These are phyloP conservation scores for Oncorhynchus masou DNA, from an alignment of 2,113 vertebrate species.

Conservation along the genomic window DNA sequence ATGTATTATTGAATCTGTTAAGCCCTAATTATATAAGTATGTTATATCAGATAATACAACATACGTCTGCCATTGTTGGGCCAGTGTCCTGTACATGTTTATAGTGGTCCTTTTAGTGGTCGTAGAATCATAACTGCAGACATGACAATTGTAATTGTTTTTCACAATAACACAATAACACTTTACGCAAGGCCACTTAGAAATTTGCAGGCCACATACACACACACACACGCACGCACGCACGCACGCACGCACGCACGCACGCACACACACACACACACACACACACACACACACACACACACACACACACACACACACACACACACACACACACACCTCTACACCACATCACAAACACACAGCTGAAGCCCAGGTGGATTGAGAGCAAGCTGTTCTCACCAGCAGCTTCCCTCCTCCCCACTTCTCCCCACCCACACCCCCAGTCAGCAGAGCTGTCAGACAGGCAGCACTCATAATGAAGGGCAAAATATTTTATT, in stretches of 20 bases:
- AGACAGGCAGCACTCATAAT: constrained; percentile 93
- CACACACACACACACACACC: not conserved
- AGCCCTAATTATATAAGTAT: too few species aligned
- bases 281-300: constrained; percentile 12
- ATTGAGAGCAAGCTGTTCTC: constrained; percentile 96
- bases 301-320: not conserved
- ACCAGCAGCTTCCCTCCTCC: constrained; percentile 73
- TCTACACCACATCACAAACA: constrained; percentile 59
- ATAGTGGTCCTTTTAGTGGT: too few species aligned
- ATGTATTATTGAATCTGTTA: too few species aligned
- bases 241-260: constrained; percentile 13
- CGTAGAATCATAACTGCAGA: too few species aligned
- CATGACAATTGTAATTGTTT: too few species aligned
- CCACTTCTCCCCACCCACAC: constrained; percentile 77
- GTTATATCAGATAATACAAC: too few species aligned
- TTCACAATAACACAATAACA: too few species aligned
- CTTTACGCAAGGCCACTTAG: too few species aligned
- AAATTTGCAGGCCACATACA: not conserved
- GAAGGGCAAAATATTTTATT: constrained; percentile 99
- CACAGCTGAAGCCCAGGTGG: constrained; percentile 87
- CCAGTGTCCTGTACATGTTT: too few species aligned
- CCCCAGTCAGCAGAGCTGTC: constrained; percentile 93
- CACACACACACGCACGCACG: constrained; percentile 21
- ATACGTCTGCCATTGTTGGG: too few species aligned
- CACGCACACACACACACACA: constrained; percentile 23